Percentiles rank a stretch among this genome's conserved stretches.
Evolutionary conservation across 2,888 invertebrate species (phyloP).

Genomic region (Oeneis ivallda): DNA sequence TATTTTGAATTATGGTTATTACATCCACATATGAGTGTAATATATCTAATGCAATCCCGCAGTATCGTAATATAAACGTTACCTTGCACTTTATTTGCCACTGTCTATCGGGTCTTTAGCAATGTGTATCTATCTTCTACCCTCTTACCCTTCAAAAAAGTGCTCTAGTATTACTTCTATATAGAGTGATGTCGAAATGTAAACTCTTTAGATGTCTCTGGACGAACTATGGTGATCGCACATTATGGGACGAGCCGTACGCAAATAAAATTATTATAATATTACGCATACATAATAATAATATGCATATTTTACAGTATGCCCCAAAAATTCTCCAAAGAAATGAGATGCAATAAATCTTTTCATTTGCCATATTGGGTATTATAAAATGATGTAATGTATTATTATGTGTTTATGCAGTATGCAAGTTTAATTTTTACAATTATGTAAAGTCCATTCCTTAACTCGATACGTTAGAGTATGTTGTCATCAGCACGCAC

Average conservation of each 20-base stretch:
- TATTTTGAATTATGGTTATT: no score
- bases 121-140: conserved; percentile 13
- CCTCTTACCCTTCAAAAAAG: not conserved
- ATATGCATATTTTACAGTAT: not conserved
- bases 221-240: not conserved
- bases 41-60: not conserved
- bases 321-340: not conserved
- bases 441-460: no score
- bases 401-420: not conserved
- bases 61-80: conserved; percentile 14
- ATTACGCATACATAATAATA: no score
- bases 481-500: no score
- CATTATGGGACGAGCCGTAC: not conserved
- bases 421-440: no score
- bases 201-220: not conserved
- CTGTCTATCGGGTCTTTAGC: not conserved
- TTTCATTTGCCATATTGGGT: not conserved
- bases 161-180: not conserved
- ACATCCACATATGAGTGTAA: no score
- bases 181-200: not conserved
- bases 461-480: no score
- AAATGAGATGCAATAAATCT: not conserved
- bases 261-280: no score
- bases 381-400: not conserved
- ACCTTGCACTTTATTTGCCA: not conserved